These are phyloP conservation scores for Poeciliopsis turneri DNA, from an alignment of 2,797 vertebrate species.

Conservation along the genomic window DNA sequence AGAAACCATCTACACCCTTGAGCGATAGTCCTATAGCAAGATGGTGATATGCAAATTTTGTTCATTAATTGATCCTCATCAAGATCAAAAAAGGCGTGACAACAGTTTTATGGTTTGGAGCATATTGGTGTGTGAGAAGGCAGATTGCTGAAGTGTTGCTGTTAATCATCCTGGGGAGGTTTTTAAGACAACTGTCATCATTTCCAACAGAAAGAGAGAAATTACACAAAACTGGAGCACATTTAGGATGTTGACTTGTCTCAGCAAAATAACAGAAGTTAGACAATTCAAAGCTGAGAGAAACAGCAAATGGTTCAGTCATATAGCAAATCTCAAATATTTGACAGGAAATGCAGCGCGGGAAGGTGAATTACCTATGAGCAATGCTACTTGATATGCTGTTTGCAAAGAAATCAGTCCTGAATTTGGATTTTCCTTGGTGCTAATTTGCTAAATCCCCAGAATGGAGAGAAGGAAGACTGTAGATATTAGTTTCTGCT, in stretches of 20 bases:
- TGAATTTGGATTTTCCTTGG: background rate
- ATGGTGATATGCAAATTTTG: background rate
- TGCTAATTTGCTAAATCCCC: background rate
- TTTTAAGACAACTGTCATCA: background rate
- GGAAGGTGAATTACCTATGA: too few species aligned
- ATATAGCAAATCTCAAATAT: too few species aligned
- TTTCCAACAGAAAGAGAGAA: background rate
- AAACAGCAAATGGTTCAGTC: too few species aligned
- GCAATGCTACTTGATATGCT: background rate
- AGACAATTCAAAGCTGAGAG: too few species aligned
- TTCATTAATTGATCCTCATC: background rate
- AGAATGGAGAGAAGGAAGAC: background rate
- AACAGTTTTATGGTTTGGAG: background rate
- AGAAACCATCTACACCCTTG: background rate
- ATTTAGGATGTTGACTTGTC: background rate
- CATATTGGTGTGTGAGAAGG: background rate
- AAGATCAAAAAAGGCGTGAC: background rate
- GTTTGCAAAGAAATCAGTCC: background rate
- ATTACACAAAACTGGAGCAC: background rate
- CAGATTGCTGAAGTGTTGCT: background rate
- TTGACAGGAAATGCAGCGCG: too few species aligned
- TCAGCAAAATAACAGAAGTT: too few species aligned
- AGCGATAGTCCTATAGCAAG: background rate
- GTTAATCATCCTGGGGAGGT: background rate
- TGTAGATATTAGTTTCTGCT: background rate